phyloP scores from a whole-genome alignment of 92 coral and sea anemone species.

The Heliopora coerulea region DNA sequence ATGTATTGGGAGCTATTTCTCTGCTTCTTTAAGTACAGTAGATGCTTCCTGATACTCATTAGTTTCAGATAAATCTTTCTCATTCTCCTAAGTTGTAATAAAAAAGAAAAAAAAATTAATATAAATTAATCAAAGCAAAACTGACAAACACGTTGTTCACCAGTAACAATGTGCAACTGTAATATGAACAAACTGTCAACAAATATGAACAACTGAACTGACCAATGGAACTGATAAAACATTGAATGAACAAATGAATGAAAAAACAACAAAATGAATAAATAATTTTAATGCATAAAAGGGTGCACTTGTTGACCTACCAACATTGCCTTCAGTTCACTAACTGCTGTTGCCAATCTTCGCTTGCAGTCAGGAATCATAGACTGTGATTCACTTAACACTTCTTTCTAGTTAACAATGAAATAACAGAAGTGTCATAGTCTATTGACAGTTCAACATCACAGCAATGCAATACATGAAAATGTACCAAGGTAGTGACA shows the following conservation, averaged over 20 bases:
- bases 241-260: too few species aligned
- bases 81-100: conserved; percentile 32
- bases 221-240: too few species aligned
- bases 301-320: conserved; percentile 61
- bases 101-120: background rate
- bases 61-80: conserved; percentile 59
- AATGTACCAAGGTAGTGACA: too few species aligned
- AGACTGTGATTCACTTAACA: conserved; percentile 79
- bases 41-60: conserved; percentile 71
- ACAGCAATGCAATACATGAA: too few species aligned
- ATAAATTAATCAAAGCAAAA: background rate
- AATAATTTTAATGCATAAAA: too few species aligned
- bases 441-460: too few species aligned
- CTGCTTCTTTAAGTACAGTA: conserved; percentile 58
- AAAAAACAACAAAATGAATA: too few species aligned
- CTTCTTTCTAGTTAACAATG: conserved; percentile 92
- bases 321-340: conserved; percentile 65
- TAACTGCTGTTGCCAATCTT: conserved; percentile 74
- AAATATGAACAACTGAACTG: too few species aligned
- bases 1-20: conserved; percentile 55
- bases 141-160: too few species aligned
- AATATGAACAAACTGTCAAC: too few species aligned
- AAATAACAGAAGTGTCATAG: too few species aligned
- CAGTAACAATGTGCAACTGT: too few species aligned
- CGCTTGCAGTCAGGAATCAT: conserved; percentile 97